Evolutionary conservation across 2,113 vertebrate genomes (phyloP).

Genomic region (Taurulus bubalis): DNA sequence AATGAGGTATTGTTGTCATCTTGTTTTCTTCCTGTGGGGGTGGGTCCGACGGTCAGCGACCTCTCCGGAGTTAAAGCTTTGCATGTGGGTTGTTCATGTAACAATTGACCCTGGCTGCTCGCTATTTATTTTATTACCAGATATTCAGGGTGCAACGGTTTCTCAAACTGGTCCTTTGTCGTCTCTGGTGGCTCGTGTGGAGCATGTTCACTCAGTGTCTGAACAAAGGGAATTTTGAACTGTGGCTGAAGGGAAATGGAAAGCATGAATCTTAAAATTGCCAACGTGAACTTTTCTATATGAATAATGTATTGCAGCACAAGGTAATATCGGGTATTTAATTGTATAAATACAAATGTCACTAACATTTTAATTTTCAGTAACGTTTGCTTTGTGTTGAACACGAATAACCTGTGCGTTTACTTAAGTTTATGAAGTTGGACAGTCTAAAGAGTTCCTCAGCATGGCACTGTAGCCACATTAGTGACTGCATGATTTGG

Average conservation of each 20-base stretch:
- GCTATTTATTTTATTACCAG: background rate
- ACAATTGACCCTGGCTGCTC: background rate
- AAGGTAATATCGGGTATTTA: fast-evolving
- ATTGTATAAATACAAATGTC: background rate
- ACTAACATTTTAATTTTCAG: background rate
- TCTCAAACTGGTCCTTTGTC: background rate
- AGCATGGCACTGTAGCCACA: background rate
- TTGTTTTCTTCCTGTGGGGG: conserved; percentile 70
- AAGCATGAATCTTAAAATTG: background rate
- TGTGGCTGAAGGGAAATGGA: background rate
- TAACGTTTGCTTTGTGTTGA: background rate
- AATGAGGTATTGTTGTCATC: conserved; percentile 89
- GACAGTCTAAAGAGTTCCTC: background rate
- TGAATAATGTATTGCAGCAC: background rate
- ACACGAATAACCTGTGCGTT: background rate
- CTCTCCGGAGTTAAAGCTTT: conserved; percentile 38
- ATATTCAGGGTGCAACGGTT: background rate
- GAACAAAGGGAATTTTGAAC: conserved; percentile 67
- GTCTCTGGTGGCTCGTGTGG: background rate
- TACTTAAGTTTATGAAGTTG: background rate
- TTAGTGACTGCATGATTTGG: background rate
- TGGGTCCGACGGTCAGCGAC: conserved; percentile 62
- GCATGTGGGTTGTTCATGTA: conserved; percentile 15
- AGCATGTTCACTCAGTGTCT: background rate
- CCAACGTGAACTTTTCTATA: background rate